Percentiles rank a stretch among this genome's conserved stretches.
Evolutionary conservation across 2,113 vertebrate genomes (phyloP).

Genomic region (Semicossyphus pulcher): DNA sequence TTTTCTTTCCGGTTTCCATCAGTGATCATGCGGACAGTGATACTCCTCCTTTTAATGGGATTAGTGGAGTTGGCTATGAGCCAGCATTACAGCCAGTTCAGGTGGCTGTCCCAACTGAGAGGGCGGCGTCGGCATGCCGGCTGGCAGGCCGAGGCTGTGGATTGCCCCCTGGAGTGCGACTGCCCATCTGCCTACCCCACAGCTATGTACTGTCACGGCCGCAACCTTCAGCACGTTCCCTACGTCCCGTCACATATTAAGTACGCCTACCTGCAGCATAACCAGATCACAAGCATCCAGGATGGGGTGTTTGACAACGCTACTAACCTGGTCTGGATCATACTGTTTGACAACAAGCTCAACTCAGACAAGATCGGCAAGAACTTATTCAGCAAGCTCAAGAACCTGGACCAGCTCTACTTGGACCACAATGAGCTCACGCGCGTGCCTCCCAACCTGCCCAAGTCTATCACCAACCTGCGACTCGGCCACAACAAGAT

Average conservation of each 20-base stretch:
- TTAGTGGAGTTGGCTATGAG: constrained; percentile 55
- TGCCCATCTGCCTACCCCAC: constrained; percentile 88
- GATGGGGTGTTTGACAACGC: constrained; percentile 93
- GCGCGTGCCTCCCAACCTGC: constrained; percentile 87
- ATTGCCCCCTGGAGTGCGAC: constrained; percentile 94
- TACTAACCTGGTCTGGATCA: constrained; percentile 91
- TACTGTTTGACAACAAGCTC: constrained; percentile 91
- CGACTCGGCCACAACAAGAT: constrained; percentile 90
- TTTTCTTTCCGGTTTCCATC: neutral
- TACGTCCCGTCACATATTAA: constrained; percentile 91
- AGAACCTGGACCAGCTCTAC: constrained; percentile 88
- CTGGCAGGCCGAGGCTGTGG: constrained; percentile 45
- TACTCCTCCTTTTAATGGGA: constrained; percentile 59
- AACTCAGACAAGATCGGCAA: constrained; percentile 91
- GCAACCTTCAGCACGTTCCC: constrained; percentile 91
- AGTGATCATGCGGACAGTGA: constrained; percentile 62
- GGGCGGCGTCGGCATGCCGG: constrained; percentile 23
- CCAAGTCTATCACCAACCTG: constrained; percentile 89
- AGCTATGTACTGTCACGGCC: constrained; percentile 94
- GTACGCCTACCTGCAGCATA: constrained; percentile 94
- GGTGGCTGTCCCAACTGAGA: constrained; percentile 69
- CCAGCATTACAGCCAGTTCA: constrained; percentile 57
- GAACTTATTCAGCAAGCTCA: constrained; percentile 89
- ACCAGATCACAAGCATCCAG: constrained; percentile 90
- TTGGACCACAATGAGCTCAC: constrained; percentile 93